phyloP scores from a whole-genome alignment of 2,113 vertebrate species.

The Chaenocephalus aceratus region DNA sequence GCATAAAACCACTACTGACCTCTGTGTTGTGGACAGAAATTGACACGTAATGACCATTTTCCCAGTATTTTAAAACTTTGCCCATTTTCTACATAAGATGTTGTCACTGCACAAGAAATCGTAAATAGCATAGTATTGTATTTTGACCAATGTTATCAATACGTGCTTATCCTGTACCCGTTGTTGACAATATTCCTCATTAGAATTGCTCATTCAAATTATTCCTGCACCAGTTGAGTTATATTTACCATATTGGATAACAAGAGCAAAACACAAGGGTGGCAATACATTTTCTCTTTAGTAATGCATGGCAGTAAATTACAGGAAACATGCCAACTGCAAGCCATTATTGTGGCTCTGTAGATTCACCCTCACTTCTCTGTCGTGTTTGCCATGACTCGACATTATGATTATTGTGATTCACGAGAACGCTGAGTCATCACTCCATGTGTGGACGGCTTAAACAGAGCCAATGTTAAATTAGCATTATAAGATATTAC shows the following conservation, averaged over 20 bases:
- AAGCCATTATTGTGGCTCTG: neutral
- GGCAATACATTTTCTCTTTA: neutral
- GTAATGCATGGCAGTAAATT: neutral
- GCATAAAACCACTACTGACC: conserved; percentile 17
- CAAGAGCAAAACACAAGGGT: neutral
- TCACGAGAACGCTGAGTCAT: neutral
- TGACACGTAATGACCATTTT: neutral
- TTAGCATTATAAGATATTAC: neutral
- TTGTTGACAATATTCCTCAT: conserved; percentile 2
- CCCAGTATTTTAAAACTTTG: neutral
- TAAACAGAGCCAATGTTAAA: too few species aligned
- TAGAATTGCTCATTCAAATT: neutral
- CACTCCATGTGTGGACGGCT: too few species aligned
- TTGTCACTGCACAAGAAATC: neutral
- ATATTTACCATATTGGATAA: neutral
- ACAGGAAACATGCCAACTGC: neutral
- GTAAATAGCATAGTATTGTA: neutral
- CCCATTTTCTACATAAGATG: neutral
- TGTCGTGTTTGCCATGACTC: neutral
- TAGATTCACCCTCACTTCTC: neutral
- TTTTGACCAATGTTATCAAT: neutral
- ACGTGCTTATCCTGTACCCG: neutral
- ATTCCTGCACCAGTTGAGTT: neutral
- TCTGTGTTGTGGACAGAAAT: conserved; percentile 3
- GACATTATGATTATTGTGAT: neutral